Evolutionary conservation across 2,113 vertebrate species (phyloP), one percentile per base, ranked within the genome.

Genomic region (Psittacula cyanocephala): DNA sequence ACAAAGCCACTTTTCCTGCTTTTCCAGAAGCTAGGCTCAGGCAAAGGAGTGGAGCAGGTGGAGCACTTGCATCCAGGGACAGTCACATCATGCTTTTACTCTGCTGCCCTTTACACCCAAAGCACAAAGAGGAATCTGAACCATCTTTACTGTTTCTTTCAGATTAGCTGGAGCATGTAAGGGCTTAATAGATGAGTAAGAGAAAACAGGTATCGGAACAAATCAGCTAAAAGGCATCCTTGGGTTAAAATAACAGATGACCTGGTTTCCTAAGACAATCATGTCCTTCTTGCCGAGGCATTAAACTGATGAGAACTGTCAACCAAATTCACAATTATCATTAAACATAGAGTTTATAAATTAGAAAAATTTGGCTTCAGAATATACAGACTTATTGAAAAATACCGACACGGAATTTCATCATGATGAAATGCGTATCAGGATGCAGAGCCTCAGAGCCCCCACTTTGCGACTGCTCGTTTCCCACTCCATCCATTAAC

Each of bases 221-320:
- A 46, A 80, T 2, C 15, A 43, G 24, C 77, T 63, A 9, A 17
- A 37, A 76, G 33, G 31, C 71, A 31, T 5, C 41, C n/a, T 6
- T 6, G n/a, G 24, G 47, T 28, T 17, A 19, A 33, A 81, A 24
- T 5, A 35, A 15, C 27, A n/a, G 41, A 46, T n/a, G 10, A 31
- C 1, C 0, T 2, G 16, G 25, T 39, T 68, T 8, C 29, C 57
- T 19, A 12, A n/a, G 52, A 13, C 33, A 35, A 43, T 13, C 31
- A 3, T 5, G 28, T 55, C n/a, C 52, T n/a, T 44, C 77, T 49
- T 9, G 37, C 53, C 24, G 83, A 65, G 16, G 14, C 64, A 31
- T 14, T 47, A 44, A 76, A 10, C 35, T n/a, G 37, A 25, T 9
- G 31, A 67, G 78, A 28, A 16, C 39, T 25, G 49, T 17, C 75